phyloP scores from a whole-genome alignment of 1,140 invertebrate species.

The Adelges cooleyi region DNA sequence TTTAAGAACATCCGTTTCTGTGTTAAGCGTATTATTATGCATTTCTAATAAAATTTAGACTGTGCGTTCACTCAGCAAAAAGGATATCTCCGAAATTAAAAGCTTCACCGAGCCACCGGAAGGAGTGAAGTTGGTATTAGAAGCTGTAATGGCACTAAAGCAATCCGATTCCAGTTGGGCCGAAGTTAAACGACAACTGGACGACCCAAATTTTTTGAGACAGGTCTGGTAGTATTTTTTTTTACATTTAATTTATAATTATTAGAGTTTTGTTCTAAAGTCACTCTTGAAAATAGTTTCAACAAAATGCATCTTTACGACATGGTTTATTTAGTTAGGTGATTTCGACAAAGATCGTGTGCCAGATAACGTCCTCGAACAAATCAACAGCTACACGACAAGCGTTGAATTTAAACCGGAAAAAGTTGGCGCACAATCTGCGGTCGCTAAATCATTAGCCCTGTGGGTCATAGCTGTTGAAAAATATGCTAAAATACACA shows the following conservation, averaged over 20 bases:
- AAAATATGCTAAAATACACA: slow-evolving; percentile 74
- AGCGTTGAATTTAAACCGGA: slow-evolving; percentile 76
- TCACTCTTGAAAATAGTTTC: too few relatives aligned
- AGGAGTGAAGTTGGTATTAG: slow-evolving; percentile 78
- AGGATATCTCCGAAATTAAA: slow-evolving; percentile 76
- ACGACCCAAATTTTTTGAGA: slow-evolving; percentile 61
- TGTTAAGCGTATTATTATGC: neutral
- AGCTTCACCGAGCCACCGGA: slow-evolving; percentile 69
- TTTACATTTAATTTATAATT: too few relatives aligned
- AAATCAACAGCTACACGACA: slow-evolving; percentile 51
- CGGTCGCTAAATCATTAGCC: slow-evolving; percentile 72
- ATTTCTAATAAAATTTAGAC: slow-evolving; percentile 42
- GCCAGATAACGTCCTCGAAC: neutral
- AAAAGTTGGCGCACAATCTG: slow-evolving; percentile 63
- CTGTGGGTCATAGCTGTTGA: slow-evolving; percentile 86
- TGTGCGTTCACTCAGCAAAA: slow-evolving; percentile 70
- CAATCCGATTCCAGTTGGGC: slow-evolving; percentile 67
- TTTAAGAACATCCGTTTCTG: neutral
- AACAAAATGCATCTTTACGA: too few relatives aligned
- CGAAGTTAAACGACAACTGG: slow-evolving; percentile 71
- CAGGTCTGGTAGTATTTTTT: too few relatives aligned
- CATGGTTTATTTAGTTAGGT: too few relatives aligned
- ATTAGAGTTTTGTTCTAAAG: too few relatives aligned
- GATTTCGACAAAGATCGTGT: neutral
- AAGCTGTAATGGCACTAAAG: slow-evolving; percentile 77